Conservation (phyloP, 2,888 invertebrate genomes). For the Cephus sareptanus region DNA sequence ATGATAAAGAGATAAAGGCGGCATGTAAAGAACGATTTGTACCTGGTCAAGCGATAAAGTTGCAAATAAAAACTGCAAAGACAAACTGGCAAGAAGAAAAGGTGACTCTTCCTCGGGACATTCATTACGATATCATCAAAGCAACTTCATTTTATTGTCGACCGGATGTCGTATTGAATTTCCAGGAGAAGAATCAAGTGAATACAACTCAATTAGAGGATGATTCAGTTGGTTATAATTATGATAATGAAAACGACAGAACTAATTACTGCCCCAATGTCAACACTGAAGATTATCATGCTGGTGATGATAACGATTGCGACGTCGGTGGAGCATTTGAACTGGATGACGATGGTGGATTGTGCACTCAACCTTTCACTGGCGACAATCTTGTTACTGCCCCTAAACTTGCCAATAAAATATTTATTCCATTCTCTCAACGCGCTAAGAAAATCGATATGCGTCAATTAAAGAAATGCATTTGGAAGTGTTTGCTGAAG, state of each 20-base stretch:
- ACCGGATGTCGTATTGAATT: constrained; percentile 19
- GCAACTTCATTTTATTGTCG: constrained; percentile 32
- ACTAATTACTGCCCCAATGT: constrained; percentile 67
- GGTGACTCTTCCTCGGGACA: constrained; percentile 39
- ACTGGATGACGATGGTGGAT: constrained; percentile 23
- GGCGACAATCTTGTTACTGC: constrained; percentile 74
- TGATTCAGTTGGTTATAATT: constrained; percentile 67
- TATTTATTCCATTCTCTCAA: constrained; percentile 82
- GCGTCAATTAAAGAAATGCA: constrained; percentile 81
- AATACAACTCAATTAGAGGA: constrained; percentile 2
- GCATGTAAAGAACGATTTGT: constrained; percentile 20
- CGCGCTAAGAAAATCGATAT: constrained; percentile 89
- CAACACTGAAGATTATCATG: constrained; percentile 38
- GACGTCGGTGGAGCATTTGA: constrained; percentile 40
- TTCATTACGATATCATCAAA: constrained; percentile 33
- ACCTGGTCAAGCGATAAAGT: constrained; percentile 15
- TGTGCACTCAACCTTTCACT: constrained; percentile 52
- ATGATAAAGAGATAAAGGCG: constrained; percentile 19
- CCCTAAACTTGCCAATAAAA: constrained; percentile 74
- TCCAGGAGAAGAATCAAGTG: neutral
- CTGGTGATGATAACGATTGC: constrained; percentile 44
- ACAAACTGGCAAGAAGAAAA: constrained; percentile 44
- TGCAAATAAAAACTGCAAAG: constrained; percentile 37
- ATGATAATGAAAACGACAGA: constrained; percentile 69
- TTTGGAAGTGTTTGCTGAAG: constrained; percentile 73